Evolutionary conservation across 2,113 vertebrate species (phyloP).

Genomic region (Lepidothrix coronata): DNA sequence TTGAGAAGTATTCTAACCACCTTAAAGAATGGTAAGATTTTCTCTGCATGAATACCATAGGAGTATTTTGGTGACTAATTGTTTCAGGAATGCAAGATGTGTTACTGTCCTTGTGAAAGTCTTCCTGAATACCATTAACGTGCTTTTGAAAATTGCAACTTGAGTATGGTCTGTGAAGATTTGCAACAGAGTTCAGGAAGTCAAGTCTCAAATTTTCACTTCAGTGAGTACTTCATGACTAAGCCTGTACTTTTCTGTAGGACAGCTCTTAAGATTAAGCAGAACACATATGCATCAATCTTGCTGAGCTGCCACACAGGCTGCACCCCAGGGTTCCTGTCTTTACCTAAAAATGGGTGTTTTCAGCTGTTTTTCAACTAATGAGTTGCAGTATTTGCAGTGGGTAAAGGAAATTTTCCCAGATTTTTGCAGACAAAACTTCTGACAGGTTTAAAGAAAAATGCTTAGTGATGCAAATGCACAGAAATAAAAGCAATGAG

Average conservation of each 20-base stretch:
- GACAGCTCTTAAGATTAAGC: background rate
- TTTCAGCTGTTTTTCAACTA: background rate
- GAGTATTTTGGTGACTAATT: background rate
- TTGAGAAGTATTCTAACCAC: background rate
- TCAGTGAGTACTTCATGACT: background rate
- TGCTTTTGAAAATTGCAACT: background rate
- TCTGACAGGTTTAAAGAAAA: background rate
- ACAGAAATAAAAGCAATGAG: background rate
- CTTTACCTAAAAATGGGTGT: background rate
- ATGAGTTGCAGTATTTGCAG: background rate
- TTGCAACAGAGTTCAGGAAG: background rate
- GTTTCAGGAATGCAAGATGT: background rate
- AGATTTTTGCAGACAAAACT: background rate
- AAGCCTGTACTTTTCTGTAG: background rate
- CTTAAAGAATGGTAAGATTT: background rate
- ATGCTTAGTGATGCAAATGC: background rate
- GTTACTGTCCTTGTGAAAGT: background rate
- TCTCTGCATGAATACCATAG: background rate
- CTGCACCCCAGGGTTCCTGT: background rate
- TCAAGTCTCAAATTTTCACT: background rate
- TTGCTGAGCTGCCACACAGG: background rate
- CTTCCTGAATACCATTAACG: background rate
- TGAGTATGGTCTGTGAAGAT: background rate
- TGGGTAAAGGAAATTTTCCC: background rate
- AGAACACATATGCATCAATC: rapidly evolving